These are phyloP conservation scores for Drosophila seguyi DNA, from an alignment of 1,140 invertebrate species.

Conservation along the genomic window DNA sequence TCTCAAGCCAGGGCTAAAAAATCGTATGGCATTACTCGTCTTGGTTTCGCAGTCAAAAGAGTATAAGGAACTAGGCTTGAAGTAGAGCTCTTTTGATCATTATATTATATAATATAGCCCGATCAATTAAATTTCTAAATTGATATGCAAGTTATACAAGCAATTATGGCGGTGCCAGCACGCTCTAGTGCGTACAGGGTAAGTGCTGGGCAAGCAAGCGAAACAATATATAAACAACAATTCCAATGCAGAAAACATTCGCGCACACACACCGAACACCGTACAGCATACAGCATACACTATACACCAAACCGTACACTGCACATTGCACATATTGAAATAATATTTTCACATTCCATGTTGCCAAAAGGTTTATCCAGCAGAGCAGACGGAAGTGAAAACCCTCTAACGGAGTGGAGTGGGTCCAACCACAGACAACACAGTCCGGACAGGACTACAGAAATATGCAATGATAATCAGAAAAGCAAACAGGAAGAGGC, in stretches of 20 bases:
- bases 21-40: background rate
- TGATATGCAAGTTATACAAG: background rate
- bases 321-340: slow-evolving; percentile 41
- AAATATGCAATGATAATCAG: slow-evolving; percentile 71
- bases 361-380: slow-evolving; percentile 39
- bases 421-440: slow-evolving; percentile 15
- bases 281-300: background rate
- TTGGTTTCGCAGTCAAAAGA: background rate
- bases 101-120: background rate
- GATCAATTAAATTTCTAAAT: too few relatives aligned
- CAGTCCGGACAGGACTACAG: slow-evolving; percentile 19
- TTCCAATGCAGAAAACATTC: slow-evolving; percentile 41
- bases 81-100: background rate
- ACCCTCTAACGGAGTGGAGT: slow-evolving; percentile 5
- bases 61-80: background rate
- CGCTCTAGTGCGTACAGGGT: background rate
- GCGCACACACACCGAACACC: slow-evolving; percentile 12
- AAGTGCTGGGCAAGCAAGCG: slow-evolving; percentile 7
- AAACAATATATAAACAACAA: slow-evolving; percentile 53
- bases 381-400: slow-evolving; percentile 17
- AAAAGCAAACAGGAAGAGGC: slow-evolving; percentile 56
- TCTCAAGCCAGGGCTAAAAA: too few relatives aligned
- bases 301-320: background rate
- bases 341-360: slow-evolving; percentile 68
- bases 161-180: background rate